Base-by-base conservation (phyloP, 23 tunicate species). In the Aplidium turbinatum region DNA sequence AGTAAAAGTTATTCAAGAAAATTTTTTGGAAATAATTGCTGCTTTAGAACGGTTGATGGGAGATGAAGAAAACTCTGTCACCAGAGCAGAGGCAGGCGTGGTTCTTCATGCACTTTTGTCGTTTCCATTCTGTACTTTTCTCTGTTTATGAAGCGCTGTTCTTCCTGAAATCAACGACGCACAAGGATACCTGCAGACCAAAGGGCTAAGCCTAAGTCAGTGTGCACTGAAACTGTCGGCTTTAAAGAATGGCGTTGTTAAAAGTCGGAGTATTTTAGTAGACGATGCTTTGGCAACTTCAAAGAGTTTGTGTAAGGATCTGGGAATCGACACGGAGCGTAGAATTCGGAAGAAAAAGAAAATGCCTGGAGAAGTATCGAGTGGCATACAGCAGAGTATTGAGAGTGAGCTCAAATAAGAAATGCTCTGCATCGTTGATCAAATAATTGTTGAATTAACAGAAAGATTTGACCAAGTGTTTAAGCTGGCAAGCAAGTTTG, bases 161-260 rank as follows among this genome's bases (percentile, higher is more conserved):
- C n/a, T n/a, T n/a, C n/a, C n/a, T n/a, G n/a, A n/a, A n/a, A n/a
- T n/a, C n/a, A n/a, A n/a, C n/a, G n/a, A n/a, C n/a, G 48, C 48
- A 9, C 48, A 42, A 42, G 13, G 13, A 42, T 42, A 42, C 13
- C 13, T 42, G 48, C 48, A n/a, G n/a, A n/a, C n/a, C n/a, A 42
- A 42, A 42, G 48, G 48, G 48, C 13, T 42, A 13, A 9, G 48
- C 48, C 48, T 42, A 13, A 42, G 13, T 42, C 48, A 9, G 13
- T 42, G 48, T 42, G 48, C 48, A 42, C 48, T 42, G 13, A 42
- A 42, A 42, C 48, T 42, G 9, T 42, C 48, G 48, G 48, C 48
- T 42, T 42, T 42, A 42, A 42, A 42, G 48, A 42, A 42, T 9
- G 13, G 9, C 13, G 13, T 42, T 42, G 13, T 9, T 13, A 13